Evolutionary conservation across 2,888 invertebrate species (phyloP).

Genomic region (Anoncus sp.): DNA sequence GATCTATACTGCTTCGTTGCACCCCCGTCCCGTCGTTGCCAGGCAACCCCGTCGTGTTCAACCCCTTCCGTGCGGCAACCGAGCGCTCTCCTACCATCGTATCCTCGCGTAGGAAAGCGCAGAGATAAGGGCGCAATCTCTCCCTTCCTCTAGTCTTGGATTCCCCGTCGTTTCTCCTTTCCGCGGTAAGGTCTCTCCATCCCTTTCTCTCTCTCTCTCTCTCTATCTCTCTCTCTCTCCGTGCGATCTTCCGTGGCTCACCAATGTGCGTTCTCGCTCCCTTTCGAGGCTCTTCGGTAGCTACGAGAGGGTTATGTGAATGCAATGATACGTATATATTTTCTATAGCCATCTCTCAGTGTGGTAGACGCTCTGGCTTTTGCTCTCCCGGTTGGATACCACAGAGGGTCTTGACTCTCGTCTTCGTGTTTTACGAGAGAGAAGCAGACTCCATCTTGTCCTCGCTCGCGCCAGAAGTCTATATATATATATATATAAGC

Average conservation of each 20-base stretch:
- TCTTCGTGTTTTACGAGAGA: constrained; percentile 49
- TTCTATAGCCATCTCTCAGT: constrained; percentile 16
- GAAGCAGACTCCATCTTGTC: constrained; percentile 64
- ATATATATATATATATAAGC: constrained; percentile 16
- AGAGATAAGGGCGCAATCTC: constrained; percentile 80
- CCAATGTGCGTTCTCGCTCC: constrained; percentile 31
- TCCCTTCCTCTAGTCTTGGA: constrained; percentile 66
- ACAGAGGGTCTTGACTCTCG: constrained; percentile 27
- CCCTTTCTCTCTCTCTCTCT: no score
- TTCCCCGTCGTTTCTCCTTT: constrained; percentile 61
- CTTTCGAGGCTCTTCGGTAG: constrained; percentile 22
- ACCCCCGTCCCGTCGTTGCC: constrained; percentile 77
- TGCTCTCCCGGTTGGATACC: constrained; percentile 13
- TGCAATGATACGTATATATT: constrained; percentile 42
- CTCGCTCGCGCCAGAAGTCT: constrained; percentile 40
- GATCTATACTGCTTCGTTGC: constrained; percentile 77
- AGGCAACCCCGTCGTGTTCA: constrained; percentile 76
- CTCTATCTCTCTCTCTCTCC: constrained; percentile 43
- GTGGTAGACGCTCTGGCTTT: constrained; percentile 21
- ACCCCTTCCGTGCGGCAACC: constrained; percentile 71
- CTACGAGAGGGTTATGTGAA: constrained; percentile 30
- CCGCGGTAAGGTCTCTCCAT: constrained; percentile 60
- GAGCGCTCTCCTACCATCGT: constrained; percentile 62
- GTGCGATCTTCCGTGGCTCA: constrained; percentile 36
- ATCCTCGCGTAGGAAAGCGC: constrained; percentile 68